phyloP scores from a whole-genome alignment of 2,797 vertebrate genomes.

The Astyanax mexicanus region DNA sequence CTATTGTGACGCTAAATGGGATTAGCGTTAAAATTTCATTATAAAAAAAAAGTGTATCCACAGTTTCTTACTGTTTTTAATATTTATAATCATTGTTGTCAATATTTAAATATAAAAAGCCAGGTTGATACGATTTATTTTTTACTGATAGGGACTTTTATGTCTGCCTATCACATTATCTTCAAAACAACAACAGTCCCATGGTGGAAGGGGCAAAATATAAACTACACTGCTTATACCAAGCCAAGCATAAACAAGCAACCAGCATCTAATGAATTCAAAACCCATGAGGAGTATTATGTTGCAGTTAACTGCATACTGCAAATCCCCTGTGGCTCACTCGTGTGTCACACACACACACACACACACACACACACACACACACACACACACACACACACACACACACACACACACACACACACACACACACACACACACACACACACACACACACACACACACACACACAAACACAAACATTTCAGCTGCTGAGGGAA shows the following conservation, averaged over 20 bases:
- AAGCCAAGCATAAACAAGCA: slow-evolving; percentile 11
- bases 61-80: too few relatives aligned
- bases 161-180: not conserved
- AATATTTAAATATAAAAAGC: too few relatives aligned
- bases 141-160: too few relatives aligned
- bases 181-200: not conserved
- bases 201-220: not conserved
- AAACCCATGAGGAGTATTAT: not conserved
- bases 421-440: not conserved
- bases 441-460: not conserved
- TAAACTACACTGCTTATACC: not conserved
- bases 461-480: not conserved
- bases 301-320: slow-evolving; percentile 24
- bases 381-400: not conserved
- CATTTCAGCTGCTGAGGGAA: not conserved
- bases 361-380: not conserved
- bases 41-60: too few relatives aligned
- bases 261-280: not conserved
- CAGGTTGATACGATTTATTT: too few relatives aligned
- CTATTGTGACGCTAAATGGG: too few relatives aligned
- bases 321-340: slow-evolving; percentile 10
- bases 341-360: not conserved
- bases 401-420: not conserved
- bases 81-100: too few relatives aligned
- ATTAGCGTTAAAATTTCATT: too few relatives aligned